Evolutionary conservation across 2,113 vertebrate genomes (phyloP), one percentile per base, ranked within the genome.

Genomic region (Epinephelus fuscoguttatus): DNA sequence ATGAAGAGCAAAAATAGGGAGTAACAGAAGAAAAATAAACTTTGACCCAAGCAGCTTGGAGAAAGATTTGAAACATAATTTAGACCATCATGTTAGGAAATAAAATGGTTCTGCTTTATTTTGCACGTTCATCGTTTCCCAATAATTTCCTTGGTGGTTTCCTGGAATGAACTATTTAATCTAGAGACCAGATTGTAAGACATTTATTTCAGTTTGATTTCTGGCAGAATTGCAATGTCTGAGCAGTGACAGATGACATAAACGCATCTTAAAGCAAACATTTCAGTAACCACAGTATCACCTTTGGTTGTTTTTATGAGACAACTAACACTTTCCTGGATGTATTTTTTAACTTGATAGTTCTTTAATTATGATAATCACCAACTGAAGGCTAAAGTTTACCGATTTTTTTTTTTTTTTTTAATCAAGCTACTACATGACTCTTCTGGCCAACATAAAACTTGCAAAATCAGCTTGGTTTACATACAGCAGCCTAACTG

Each of bases 401-500:
- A 45, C 37, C 8, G 13, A 18, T 0, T 71, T 27, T 27, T 3
- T 27, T 10, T 40, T 15, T 45, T 47, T 21, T 67, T 47, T 21
- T n/a, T n/a, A n/a, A n/a, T 45, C 56, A 2, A 27, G 18, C 6
- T 19, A 4, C 64, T 19, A 19, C 21, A 19, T 57, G 40, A 17
- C 6, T 25, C 13, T 71, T 21, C 61, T 30, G 18, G 42, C 25
- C 14, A 40, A 33, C 14, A 30, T 55, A 25, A 52, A 61, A 70
- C 21, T 8, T 25, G 3, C n/a, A 15, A 52, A 63, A 53, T 63
- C 30, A 52, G 12, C 15, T 53, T 12, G 25, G 18, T 49, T n/a
- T 9, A 25, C 55, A 37, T n/a, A 62, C 12, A 53, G 11, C 33
- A 37, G 33, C 33, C 33, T 57, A 73, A 79, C 75, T 69, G 60